phyloP scores from a whole-genome alignment of 2,797 vertebrate genomes.

The Helicolenus hilgendorfi region DNA sequence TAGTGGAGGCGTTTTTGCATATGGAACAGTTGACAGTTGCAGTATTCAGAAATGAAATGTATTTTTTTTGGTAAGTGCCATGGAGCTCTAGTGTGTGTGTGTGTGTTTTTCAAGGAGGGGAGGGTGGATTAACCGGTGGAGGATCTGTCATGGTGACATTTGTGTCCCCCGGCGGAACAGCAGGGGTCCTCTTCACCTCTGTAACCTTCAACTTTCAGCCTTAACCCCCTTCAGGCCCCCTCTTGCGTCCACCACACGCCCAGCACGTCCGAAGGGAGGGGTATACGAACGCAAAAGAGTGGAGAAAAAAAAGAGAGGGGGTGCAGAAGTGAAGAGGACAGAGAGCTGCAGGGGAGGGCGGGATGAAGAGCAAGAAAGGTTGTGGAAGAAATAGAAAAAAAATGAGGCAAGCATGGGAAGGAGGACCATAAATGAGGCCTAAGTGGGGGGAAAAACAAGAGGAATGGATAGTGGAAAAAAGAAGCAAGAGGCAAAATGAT shows the following conservation, averaged over 20 bases:
- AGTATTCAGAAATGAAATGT: constrained; percentile 22
- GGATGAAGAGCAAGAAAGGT: constrained; percentile 24
- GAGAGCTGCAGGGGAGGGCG: constrained; percentile 40
- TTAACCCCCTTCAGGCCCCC: constrained; percentile 87
- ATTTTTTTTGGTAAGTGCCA: constrained; percentile 10
- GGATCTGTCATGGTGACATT: constrained; percentile 91
- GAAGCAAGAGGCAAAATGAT: constrained; percentile 4
- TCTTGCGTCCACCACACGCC: constrained; percentile 83
- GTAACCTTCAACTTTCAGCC: constrained; percentile 93
- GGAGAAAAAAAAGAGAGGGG: constrained; percentile 29
- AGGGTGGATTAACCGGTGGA: constrained; percentile 83
- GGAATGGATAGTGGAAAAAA: neutral
- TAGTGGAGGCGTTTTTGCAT: neutral
- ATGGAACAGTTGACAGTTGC: constrained; percentile 9
- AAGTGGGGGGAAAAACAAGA: neutral
- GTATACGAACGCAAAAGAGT: constrained; percentile 27
- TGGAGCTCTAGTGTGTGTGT: constrained; percentile 35
- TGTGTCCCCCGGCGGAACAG: constrained; percentile 89
- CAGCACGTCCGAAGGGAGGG: constrained; percentile 53
- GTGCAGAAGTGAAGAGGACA: constrained; percentile 37
- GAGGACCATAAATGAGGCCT: constrained; percentile 5
- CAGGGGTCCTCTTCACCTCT: constrained; percentile 89
- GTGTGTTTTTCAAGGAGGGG: constrained; percentile 43
- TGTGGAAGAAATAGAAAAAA: constrained; percentile 20
- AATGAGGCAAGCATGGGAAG: neutral